Evolutionary conservation across 1,140 invertebrate genomes (phyloP).

Genomic region (Cheumatopsyche charites): DNA sequence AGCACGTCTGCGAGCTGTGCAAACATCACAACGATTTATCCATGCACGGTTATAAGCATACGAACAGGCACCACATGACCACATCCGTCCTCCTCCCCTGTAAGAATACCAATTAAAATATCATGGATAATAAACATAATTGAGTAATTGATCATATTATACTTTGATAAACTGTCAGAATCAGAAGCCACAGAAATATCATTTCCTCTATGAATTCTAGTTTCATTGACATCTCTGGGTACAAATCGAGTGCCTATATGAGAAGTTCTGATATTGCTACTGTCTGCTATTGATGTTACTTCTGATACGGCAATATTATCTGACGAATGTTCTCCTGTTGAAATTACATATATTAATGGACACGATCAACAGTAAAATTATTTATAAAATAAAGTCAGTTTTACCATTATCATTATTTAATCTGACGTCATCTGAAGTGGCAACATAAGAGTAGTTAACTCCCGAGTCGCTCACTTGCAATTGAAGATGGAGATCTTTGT

Average conservation of each 20-base stretch:
- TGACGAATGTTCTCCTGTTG: conserved; percentile 15
- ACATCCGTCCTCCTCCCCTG: conserved; percentile 69
- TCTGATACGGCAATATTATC: conserved; percentile 40
- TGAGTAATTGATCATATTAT: background rate
- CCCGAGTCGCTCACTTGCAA: conserved; percentile 61
- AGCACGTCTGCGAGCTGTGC: conserved; percentile 68
- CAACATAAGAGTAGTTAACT: conserved; percentile 58
- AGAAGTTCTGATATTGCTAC: conserved; percentile 56
- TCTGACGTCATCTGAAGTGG: conserved; percentile 46
- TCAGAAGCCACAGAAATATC: conserved; percentile 2
- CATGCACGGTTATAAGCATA: conserved; percentile 85
- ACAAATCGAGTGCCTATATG: conserved; percentile 51
- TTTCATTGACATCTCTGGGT: conserved; percentile 48
- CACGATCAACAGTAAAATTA: conserved; percentile 12
- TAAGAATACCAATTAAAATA: background rate
- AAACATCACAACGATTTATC: conserved; percentile 80
- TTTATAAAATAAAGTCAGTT: conserved; percentile 12
- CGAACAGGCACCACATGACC: conserved; percentile 86
- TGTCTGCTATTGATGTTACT: conserved; percentile 33
- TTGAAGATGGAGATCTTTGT: conserved; percentile 60
- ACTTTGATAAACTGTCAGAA: conserved; percentile 17
- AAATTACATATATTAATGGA: conserved; percentile 16
- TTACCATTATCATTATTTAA: conserved; percentile 34
- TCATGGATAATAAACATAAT: too few species aligned
- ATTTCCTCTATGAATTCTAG: background rate